Percentiles rank a stretch among this genome's conserved stretches.
These are phyloP conservation scores for Diarsia rubi DNA, from an alignment of 2,888 invertebrate genomes.

Conservation along the genomic window DNA sequence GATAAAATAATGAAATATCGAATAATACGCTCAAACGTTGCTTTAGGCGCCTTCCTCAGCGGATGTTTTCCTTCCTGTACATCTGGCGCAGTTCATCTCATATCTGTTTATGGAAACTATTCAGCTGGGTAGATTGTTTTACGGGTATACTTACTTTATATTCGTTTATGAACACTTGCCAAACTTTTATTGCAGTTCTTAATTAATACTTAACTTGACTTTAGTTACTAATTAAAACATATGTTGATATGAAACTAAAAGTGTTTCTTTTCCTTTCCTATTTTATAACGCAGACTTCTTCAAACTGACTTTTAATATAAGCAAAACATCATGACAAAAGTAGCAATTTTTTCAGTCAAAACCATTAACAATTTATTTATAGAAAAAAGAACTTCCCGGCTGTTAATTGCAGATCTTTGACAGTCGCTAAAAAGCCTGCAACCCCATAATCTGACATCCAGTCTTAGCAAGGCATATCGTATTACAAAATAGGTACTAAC, in stretches of 20 bases:
- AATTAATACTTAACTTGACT: background rate
- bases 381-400: background rate
- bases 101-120: background rate
- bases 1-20: conserved; percentile 38
- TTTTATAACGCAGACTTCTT: background rate
- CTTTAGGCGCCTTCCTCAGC: too few species aligned
- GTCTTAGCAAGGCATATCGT: too few species aligned
- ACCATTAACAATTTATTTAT: background rate
- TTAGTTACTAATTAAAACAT: too few species aligned
- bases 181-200: background rate
- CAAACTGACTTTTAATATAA: background rate
- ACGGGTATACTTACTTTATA: background rate
- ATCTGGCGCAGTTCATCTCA: conserved; percentile 1
- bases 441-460: too few species aligned
- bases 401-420: too few species aligned
- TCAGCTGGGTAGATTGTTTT: background rate
- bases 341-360: background rate
- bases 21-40: background rate
- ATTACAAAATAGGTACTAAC: too few species aligned
- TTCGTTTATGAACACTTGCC: conserved; percentile 14
- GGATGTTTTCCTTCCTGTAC: background rate
- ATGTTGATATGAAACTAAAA: too few species aligned
- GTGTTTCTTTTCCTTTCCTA: background rate
- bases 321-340: too few species aligned
- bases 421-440: too few species aligned